A percentile compares a stretch with the other conserved stretches of the same genome.
phyloP scores from a whole-genome alignment of 2,113 vertebrate species.

The Myrmecophaga tridactyla region DNA sequence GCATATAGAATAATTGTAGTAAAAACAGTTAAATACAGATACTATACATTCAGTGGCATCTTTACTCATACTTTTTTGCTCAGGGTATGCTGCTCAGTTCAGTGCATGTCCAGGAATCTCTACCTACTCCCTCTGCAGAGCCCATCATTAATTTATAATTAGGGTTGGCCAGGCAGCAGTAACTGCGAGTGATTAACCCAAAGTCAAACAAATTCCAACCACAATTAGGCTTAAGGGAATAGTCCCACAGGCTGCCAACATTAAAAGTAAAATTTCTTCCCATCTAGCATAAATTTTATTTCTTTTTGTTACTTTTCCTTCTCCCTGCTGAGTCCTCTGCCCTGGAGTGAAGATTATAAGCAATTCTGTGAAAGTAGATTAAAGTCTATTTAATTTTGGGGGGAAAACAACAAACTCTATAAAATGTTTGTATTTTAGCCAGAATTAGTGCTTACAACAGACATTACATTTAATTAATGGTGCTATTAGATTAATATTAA shows the following conservation, averaged over 20 bases:
- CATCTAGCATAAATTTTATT: constrained; percentile 7
- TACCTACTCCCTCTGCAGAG: neutral
- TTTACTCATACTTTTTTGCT: constrained; percentile 19
- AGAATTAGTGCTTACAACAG: neutral
- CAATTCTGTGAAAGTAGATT: neutral
- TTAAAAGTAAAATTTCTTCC: constrained; percentile 10
- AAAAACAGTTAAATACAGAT: neutral
- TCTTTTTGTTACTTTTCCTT: constrained; percentile 34
- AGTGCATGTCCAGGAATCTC: neutral
- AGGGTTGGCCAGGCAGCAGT: neutral
- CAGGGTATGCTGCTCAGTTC: neutral
- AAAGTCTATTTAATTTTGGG: constrained; percentile 25
- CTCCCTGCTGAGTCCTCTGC: constrained; percentile 2
- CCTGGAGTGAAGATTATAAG: constrained; percentile 29
- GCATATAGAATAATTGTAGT: neutral
- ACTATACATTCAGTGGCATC: neutral
- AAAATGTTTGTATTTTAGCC: neutral
- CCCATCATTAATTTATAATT: neutral
- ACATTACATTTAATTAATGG: neutral
- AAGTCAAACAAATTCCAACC: constrained; percentile 1
- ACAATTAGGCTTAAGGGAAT: constrained; percentile 41
- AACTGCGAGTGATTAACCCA: constrained; percentile 32
- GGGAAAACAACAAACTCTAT: constrained; percentile 15
- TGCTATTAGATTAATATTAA: constrained; percentile 28
- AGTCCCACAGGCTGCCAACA: constrained; percentile 24